Conservation (phyloP, 2,888 invertebrate genomes). For the Halictus quadricinctus region DNA sequence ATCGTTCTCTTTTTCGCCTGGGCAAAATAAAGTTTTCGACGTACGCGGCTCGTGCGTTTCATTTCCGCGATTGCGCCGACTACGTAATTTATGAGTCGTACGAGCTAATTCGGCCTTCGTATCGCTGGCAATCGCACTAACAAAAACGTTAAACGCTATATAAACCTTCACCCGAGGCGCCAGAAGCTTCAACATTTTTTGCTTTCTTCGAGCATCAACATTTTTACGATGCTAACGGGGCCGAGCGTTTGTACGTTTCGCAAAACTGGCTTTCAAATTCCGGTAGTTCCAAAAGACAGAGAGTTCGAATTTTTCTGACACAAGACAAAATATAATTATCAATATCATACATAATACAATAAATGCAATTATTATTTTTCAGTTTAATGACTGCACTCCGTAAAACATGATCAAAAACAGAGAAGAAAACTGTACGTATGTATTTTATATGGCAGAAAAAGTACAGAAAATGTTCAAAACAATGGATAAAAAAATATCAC, state of each 20-base stretch:
- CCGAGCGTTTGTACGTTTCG: not conserved
- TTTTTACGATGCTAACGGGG: not conserved
- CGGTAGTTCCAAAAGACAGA: not conserved
- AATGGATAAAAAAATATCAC: not conserved
- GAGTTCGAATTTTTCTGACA: not conserved
- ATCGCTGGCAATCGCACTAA: not conserved
- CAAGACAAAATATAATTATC: not conserved
- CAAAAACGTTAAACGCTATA: not conserved
- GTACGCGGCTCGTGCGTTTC: constrained; percentile 8
- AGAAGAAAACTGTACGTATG: not conserved
- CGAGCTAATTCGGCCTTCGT: constrained; percentile 4
- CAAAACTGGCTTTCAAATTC: not conserved
- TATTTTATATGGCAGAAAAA: not conserved
- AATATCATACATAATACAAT: not conserved
- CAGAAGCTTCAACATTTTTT: not conserved
- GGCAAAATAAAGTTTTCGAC: constrained; percentile 18
- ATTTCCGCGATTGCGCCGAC: not conserved
- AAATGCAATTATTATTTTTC: not conserved
- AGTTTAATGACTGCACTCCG: not conserved
- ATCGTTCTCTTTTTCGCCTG: constrained; percentile 11
- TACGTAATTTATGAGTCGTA: constrained; percentile 12
- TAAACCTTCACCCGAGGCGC: not conserved
- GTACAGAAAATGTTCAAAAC: not conserved
- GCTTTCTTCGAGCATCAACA: not conserved
- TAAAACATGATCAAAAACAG: not conserved